A percentile compares a stretch with the other conserved stretches of the same genome.
Conservation (phyloP, 2,797 vertebrate species). For the Schizothorax lantsangensis region DNA sequence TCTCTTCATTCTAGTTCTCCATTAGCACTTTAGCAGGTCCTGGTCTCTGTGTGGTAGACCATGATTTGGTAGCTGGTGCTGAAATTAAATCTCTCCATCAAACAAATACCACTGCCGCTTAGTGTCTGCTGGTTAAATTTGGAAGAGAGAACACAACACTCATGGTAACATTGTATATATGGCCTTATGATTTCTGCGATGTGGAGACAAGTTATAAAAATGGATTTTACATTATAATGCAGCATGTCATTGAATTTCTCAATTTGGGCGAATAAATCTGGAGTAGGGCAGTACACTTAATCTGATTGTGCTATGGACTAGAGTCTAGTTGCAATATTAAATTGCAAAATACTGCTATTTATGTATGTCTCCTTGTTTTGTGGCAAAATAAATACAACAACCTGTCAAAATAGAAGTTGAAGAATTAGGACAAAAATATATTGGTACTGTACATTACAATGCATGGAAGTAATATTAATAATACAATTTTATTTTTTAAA, state of each 20-base stretch:
- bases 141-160: background rate
- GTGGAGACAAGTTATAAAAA: background rate
- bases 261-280: too few species aligned
- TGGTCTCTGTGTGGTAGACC: slow-evolving; percentile 41
- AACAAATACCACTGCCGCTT: slow-evolving; percentile 55
- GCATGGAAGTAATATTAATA: too few species aligned
- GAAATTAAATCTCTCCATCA: slow-evolving; percentile 65
- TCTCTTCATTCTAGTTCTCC: background rate
- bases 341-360: too few species aligned
- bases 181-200: background rate
- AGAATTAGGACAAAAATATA: background rate
- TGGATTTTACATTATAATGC: too few species aligned
- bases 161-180: background rate
- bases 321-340: too few species aligned
- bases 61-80: slow-evolving; percentile 55
- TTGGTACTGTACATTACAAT: background rate
- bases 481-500: too few species aligned
- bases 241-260: too few species aligned
- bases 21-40: slow-evolving; percentile 28
- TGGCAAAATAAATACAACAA: too few species aligned
- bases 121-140: slow-evolving; percentile 57
- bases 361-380: too few species aligned
- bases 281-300: too few species aligned
- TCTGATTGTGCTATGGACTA: too few species aligned
- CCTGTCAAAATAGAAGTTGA: background rate